Conservation (phyloP, 2,113 vertebrate species). For the Platichthys stellatus region DNA sequence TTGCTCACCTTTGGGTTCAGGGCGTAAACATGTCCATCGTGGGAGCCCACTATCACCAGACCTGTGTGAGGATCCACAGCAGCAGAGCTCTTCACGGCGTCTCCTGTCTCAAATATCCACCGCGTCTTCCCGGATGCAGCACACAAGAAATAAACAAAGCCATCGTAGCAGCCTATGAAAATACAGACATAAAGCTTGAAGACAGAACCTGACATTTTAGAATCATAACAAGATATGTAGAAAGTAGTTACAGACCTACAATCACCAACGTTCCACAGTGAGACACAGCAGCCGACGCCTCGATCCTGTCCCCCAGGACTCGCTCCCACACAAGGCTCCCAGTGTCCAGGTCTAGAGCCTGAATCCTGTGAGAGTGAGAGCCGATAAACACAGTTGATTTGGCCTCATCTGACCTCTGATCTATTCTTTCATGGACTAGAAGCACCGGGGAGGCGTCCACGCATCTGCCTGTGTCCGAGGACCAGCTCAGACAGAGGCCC, state of each 20-base stretch:
- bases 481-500: conserved; percentile 85
- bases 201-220: neutral
- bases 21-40: conserved; percentile 91
- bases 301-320: conserved; percentile 89
- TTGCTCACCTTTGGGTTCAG: conserved; percentile 89
- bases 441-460: conserved; percentile 94
- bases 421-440: conserved; percentile 58
- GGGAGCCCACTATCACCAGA: conserved; percentile 89
- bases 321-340: conserved; percentile 91
- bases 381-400: conserved; percentile 85
- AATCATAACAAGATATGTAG: accelerated
- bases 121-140: conserved; percentile 82
- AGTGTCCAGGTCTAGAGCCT: conserved; percentile 86
- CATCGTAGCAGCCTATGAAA: conserved; percentile 90
- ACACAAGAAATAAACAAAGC: conserved; percentile 88
- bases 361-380: conserved; percentile 92
- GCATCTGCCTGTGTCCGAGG: conserved; percentile 90
- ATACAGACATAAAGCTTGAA: neutral
- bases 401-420: neutral
- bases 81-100: conserved; percentile 91
- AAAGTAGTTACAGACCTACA: conserved; percentile 83
- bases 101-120: conserved; percentile 89
- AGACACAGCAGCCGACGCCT: conserved; percentile 91
- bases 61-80: conserved; percentile 86
- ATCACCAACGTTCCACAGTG: conserved; percentile 88